These are phyloP conservation scores for Aculops lycopersici DNA, from an alignment of 1,140 invertebrate species.

Conservation along the genomic window DNA sequence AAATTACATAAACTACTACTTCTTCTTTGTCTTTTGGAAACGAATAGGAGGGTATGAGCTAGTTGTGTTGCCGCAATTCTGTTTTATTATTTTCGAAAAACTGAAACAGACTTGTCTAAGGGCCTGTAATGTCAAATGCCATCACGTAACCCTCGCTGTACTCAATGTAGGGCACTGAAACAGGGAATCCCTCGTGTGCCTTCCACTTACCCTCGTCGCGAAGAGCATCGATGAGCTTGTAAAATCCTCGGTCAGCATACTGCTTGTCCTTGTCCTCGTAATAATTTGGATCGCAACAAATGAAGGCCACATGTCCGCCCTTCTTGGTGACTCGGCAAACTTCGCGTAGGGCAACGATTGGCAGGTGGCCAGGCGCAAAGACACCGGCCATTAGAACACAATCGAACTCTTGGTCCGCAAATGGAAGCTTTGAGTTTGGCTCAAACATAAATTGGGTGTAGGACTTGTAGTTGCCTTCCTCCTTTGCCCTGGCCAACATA, in stretches of 20 bases:
- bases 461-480: conserved; percentile 3
- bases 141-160: not conserved
- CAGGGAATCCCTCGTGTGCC: not conserved
- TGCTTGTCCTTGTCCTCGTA: not conserved
- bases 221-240: not conserved
- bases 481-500: conserved; percentile 8
- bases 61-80: too few relatives aligned
- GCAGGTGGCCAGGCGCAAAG: conserved; percentile 10
- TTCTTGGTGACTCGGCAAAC: conserved; percentile 8
- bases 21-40: too few relatives aligned
- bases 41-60: too few relatives aligned
- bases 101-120: too few relatives aligned
- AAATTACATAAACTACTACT: too few relatives aligned
- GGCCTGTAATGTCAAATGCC: not conserved
- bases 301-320: conserved; percentile 2
- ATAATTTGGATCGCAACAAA: not conserved
- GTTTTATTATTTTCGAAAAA: too few relatives aligned
- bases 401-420: conserved; percentile 9
- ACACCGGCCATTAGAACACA: conserved; percentile 9
- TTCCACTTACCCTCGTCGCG: not conserved
- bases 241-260: not conserved
- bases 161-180: not conserved
- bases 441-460: conserved; percentile 6
- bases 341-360: conserved; percentile 6
- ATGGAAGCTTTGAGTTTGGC: conserved; percentile 3